These are phyloP conservation scores for Oreochromis spilurus DNA, from an alignment of 2,113 vertebrate genomes.

Conservation along the genomic window DNA sequence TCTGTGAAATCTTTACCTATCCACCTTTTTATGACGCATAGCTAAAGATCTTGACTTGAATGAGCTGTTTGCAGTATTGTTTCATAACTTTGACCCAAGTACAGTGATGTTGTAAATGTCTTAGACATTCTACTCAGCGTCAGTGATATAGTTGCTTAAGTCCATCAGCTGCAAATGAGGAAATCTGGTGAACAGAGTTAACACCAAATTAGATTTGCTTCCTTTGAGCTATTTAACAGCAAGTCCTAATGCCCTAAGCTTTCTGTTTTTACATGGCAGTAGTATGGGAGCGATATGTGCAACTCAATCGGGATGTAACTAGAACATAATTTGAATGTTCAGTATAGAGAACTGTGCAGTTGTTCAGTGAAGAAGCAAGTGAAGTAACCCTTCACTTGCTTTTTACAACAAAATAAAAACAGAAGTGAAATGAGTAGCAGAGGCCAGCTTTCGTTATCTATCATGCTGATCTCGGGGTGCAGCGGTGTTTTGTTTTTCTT, in stretches of 20 bases:
- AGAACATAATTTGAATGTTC: not conserved
- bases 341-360: not conserved
- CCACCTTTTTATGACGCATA: fast-evolving
- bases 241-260: not conserved
- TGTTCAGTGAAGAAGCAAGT: not conserved
- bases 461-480: not conserved
- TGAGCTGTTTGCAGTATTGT: not conserved
- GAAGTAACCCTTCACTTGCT: not conserved
- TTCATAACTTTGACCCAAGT: not conserved
- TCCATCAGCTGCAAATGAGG: not conserved
- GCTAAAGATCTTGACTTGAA: not conserved
- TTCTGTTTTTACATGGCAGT: not conserved
- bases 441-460: not conserved
- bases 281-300: not conserved
- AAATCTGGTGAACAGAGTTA: not conserved
- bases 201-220: not conserved
- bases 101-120: not conserved
- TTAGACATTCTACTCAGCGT: fast-evolving
- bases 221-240: not conserved
- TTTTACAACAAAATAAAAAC: not conserved
- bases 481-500: fast-evolving
- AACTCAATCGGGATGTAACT: not conserved
- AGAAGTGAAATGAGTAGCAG: not conserved
- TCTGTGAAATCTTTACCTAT: not conserved
- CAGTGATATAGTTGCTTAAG: not conserved